Evolutionary conservation across 2,888 invertebrate species (phyloP), one percentile per base, ranked within the genome.

Genomic region (Aphodius sticticus): DNA sequence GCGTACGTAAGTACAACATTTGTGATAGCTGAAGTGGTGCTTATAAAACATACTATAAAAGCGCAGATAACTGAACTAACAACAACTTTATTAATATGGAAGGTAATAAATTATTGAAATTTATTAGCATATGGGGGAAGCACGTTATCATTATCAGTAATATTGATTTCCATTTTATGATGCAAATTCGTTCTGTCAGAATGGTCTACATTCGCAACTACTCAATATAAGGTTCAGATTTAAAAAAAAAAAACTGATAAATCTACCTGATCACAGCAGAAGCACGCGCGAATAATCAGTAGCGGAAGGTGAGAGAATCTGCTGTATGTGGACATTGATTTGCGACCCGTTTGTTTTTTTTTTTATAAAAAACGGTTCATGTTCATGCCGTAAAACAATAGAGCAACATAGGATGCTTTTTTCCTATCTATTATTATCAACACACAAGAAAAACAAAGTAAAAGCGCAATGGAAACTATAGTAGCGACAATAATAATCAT

Each of bases 11-110:
- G 26, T 26, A 26, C 26, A 26, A 26, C 26, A 26, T 26, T 26
- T 26, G 26, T 26, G 26, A 26, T 26, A 26, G 26, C 26, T 26
- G 26, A 26, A 53, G 53, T 53, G 53, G 53, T 53, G 53, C 53
- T 53, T 53, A 53, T 53, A 53, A 53, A 9, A 53, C 53, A 0
- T 12, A 12, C 53, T 12, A 53, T 53, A 53, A 53, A 53, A 53
- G 53, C 12, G 53, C 12, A 53, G 53, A 53, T 53, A 53, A 53
- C 53, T 53, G 53, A 53, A 53, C 53, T 53, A 53, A 53, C 53
- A 53, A 53, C 53, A 53, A 53, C 53, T 53, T 53, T 53, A 53
- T 53, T 53, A 53, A 53, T 53, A 53, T 53, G 53, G 53, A 53
- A 53, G 53, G 53, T 53, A 53, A 53, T 53, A 53, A 53, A 53